These are phyloP conservation scores for Lasioglossum malachurum DNA, from an alignment of 2,888 invertebrate species.

Conservation along the genomic window DNA sequence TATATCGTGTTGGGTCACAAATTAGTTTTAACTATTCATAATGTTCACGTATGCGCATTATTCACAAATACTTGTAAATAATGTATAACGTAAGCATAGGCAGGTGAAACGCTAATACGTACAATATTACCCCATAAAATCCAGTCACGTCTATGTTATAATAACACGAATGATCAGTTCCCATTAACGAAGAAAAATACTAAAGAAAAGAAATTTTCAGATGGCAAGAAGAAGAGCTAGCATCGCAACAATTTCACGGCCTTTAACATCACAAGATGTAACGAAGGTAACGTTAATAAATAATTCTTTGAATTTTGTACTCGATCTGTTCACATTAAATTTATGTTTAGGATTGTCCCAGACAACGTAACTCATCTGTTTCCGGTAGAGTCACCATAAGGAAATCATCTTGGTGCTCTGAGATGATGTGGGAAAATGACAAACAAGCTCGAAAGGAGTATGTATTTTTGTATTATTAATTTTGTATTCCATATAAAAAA, in stretches of 20 bases:
- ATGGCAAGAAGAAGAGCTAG: conserved; percentile 86
- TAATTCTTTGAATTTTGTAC: neutral
- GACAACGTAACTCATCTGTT: conserved; percentile 79
- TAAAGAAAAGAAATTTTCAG: conserved; percentile 70
- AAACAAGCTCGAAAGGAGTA: conserved; percentile 80
- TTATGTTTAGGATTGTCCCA: conserved; percentile 71
- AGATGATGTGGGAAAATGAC: conserved; percentile 78
- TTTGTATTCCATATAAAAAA: too few species aligned
- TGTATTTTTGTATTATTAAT: conserved; percentile 46
- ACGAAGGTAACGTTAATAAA: conserved; percentile 76
- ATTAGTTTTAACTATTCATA: neutral
- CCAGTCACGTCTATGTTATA: neutral
- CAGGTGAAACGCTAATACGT: too few species aligned
- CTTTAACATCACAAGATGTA: conserved; percentile 79
- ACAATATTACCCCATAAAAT: neutral
- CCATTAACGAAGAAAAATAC: neutral
- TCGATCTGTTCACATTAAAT: neutral
- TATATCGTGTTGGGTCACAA: neutral
- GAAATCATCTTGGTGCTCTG: conserved; percentile 80
- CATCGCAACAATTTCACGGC: conserved; percentile 86
- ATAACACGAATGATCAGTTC: neutral
- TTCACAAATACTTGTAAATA: neutral
- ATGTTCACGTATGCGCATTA: neutral
- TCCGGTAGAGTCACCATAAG: conserved; percentile 80
- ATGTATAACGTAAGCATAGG: too few species aligned